phyloP scores from a whole-genome alignment of 2,888 invertebrate species.

The Chaitophorus viminalis region DNA sequence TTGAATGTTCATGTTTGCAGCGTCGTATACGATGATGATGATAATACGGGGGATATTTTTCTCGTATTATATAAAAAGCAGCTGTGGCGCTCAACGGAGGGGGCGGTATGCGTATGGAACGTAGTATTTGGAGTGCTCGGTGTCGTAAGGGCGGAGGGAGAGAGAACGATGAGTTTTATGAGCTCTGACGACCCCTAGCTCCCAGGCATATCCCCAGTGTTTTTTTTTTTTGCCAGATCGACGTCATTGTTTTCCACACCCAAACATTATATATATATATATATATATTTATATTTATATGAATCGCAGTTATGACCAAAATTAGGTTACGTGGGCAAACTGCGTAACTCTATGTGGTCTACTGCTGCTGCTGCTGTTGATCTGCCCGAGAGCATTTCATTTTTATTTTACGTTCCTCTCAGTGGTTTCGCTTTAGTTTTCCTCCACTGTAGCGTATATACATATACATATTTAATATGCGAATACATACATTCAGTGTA shows the following conservation, averaged over 20 bases:
- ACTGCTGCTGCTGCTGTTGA: not conserved
- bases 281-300: not conserved
- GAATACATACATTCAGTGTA: not conserved
- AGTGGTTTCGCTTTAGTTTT: not conserved
- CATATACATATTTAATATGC: too few species aligned
- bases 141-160: not conserved
- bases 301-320: constrained; percentile 10
- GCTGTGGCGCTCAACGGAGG: not conserved
- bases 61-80: not conserved
- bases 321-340: constrained; percentile 48
- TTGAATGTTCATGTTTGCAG: not conserved
- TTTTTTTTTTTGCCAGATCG: constrained; percentile 18
- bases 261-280: not conserved
- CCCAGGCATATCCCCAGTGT: constrained; percentile 15
- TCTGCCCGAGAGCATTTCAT: not conserved
- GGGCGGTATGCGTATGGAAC: not conserved
- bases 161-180: constrained; percentile 2
- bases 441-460: not conserved
- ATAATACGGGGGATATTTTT: not conserved
- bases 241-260: constrained; percentile 23
- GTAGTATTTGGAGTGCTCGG: not conserved
- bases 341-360: constrained; percentile 4
- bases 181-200: constrained; percentile 33
- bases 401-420: constrained; percentile 8
- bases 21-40: not conserved